Evolutionary conservation across 2,797 vertebrate genomes (phyloP).

Genomic region (Pteropus rufus): DNA sequence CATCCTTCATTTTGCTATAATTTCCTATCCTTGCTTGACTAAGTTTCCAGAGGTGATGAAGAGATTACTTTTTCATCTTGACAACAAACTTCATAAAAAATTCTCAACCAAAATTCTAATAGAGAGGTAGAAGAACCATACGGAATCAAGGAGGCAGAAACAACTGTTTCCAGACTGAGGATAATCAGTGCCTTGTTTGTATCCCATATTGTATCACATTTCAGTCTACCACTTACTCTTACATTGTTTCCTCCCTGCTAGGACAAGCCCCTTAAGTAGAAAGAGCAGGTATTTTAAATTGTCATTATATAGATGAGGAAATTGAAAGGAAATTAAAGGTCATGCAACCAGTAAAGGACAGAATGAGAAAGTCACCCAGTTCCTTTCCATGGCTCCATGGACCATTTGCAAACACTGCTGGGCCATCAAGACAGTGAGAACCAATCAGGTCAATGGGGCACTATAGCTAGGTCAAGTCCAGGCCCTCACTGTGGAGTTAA

Average conservation of each 20-base stretch:
- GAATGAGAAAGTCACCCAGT: not conserved
- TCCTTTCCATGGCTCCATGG: not conserved
- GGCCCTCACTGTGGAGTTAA: not conserved
- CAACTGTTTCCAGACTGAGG: not conserved
- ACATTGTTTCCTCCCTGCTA: not conserved
- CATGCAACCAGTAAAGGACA: not conserved
- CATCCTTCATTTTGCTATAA: not conserved
- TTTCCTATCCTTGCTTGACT: not conserved
- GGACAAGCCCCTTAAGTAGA: not conserved
- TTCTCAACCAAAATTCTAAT: not conserved
- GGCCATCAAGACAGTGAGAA: not conserved
- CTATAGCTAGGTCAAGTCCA: no score
- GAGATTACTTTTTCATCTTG: not conserved
- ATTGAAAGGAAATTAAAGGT: not conserved
- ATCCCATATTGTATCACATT: not conserved
- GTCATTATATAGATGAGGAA: not conserved
- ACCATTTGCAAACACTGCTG: not conserved
- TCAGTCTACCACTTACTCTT: not conserved
- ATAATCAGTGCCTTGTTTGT: not conserved
- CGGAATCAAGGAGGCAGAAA: not conserved
- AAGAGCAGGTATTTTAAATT: not conserved
- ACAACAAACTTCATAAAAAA: not conserved
- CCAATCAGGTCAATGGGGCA: not conserved
- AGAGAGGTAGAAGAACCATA: not conserved
- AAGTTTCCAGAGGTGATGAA: not conserved